Base-by-base conservation (phyloP, 2,113 vertebrate species). In the Perca fluviatilis region DNA sequence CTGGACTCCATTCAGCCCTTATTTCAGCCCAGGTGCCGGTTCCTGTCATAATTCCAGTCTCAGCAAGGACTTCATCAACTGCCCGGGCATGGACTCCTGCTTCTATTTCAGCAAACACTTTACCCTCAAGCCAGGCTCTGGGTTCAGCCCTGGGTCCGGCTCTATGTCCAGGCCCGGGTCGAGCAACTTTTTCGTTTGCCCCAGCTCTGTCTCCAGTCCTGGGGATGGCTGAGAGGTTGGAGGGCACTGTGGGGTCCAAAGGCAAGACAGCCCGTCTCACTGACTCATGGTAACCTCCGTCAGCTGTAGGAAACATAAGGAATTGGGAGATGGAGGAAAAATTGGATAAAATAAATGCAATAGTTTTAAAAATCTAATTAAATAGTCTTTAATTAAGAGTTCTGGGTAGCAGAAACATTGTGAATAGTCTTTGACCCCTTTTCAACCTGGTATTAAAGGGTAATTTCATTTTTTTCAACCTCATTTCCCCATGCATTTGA, bases 51-150 rank as follows among this genome's bases (percentile, higher is more conserved):
- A 86, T 84, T 60, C 80, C 83, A 8, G 79, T 53, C 77, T 87
- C 76, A 0, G 85, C 81, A 25, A 87, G 87, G 27, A 88, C 75
- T 63, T 77, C 78, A 15, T 83, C 82, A 16, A 75, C 66, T 1
- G 65, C 56, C 56, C 54, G 51, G 0, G 75, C 49, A 0, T 10
- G 63, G 2, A 78, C 49, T 64, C 65, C 86, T 12, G 63, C 74
- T 57, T 85, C 84, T 6, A 82, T 77, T 84, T 89, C 88, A 6
- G 87, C 56, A 21, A 92, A 88, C 69, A 87, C 40, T 83, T 87
- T 84, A 1, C 66, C 83, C 66, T 74, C 83, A 0, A 84, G 70
- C 90, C 85, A 73, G 21, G 71, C 74, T 43, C 68, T 3, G 8
- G 61, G 73, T 23, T 47, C 49, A 16, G 61, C 62, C 57, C 79